Percentiles rank a stretch among this genome's conserved stretches.
Evolutionary conservation across 2,888 invertebrate genomes (phyloP).

Genomic region (Dysmachus trigonus): DNA sequence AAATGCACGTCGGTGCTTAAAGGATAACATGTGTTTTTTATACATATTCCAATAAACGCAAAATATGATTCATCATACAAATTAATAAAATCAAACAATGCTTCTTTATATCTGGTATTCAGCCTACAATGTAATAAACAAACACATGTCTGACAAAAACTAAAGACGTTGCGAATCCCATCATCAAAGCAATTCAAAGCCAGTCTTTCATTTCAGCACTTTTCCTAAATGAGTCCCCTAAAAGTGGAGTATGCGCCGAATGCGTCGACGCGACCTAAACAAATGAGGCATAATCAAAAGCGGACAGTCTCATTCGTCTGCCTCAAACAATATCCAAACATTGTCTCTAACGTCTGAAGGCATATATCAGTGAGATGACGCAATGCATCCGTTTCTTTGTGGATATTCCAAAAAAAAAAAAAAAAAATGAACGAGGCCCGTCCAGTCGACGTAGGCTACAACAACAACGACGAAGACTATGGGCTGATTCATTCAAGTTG

Average conservation of each 20-base stretch:
- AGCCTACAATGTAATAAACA: neutral
- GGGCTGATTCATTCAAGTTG: constrained; percentile 4
- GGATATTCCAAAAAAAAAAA: neutral
- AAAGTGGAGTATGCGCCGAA: neutral
- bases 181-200: neutral
- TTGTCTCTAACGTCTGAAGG: neutral
- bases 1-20: too few species aligned
- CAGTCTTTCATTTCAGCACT: neutral
- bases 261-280: neutral
- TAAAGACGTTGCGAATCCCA: neutral
- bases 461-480: neutral
- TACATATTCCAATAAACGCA: too few species aligned
- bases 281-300: neutral
- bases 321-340: constrained; percentile 5
- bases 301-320: neutral
- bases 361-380: neutral
- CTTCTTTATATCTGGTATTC: neutral
- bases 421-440: neutral
- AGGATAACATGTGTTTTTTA: too few species aligned
- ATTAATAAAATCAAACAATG: neutral
- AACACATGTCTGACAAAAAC: neutral
- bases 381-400: constrained; percentile 26
- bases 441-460: neutral
- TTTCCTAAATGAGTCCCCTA: neutral
- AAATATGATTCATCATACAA: too few species aligned